Base-by-base conservation (phyloP, 2,113 vertebrate species). In the Toxotes jaculatrix region DNA sequence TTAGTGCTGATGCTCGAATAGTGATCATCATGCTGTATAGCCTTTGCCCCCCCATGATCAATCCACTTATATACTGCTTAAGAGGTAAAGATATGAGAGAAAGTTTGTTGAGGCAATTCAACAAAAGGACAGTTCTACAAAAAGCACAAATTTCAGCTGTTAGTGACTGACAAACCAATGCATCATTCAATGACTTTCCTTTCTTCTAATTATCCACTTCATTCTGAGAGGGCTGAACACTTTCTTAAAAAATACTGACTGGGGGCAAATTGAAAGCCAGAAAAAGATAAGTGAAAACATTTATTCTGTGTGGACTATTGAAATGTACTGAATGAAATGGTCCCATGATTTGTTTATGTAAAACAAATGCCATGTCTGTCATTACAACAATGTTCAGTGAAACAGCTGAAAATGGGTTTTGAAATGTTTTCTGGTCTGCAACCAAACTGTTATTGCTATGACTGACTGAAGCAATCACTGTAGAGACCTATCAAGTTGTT, bases 41-140 rank as follows among this genome's bases (percentile, higher is more conserved):
- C 66, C 79, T 94, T 16, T 19, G 43, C 1, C 93, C 94, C 10
- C 86, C 93, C 1, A 88, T 94, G 88, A 53, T 93, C 31, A 94
- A 94, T 68, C 93, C 93, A 38, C 34, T 94, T 1, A 93, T 94
- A 36, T 94, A 95, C 64, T 91, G 90, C 19, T 75, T 94, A 3
- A 89, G 87, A 69, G 85, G 87, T 49, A 92, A 89, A 87, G 92
- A 94, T 36, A 87, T 92, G 27, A 93, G 77, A 76, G 79, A 91
- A 59, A 87, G 84, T 56, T 82, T 94, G 38, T 19, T 14, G 0
- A 93, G 73, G 43, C 31, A 4, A 14, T 75, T 94, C 0, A 68
- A 38, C 16, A 85, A 3, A 47, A 47, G 6, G 27, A 38, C 0
- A 0, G 0, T 32, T 36, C 9, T 36, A 51, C 21, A 59, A 67